These are phyloP conservation scores for Carcina quercana DNA, from an alignment of 2,888 invertebrate genomes.

Conservation along the genomic window DNA sequence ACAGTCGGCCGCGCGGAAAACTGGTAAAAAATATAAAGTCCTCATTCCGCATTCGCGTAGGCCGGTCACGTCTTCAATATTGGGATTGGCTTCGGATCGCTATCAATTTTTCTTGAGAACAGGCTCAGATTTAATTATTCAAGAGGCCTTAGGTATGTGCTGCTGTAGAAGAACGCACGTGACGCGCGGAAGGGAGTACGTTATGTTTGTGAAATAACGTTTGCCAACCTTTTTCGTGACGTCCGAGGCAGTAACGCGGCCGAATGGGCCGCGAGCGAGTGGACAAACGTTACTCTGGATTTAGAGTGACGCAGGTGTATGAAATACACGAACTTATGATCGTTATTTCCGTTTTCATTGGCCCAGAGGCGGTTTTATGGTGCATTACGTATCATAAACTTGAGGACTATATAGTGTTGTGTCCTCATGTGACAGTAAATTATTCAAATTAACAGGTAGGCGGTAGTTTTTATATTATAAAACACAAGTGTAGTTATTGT, in stretches of 20 bases:
- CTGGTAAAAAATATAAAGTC: conserved; percentile 34
- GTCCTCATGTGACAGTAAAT: no score
- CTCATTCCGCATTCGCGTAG: conserved; percentile 18
- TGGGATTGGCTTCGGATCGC: conserved; percentile 56
- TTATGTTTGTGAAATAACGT: conserved; percentile 7
- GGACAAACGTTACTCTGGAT: neutral
- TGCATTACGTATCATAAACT: no score
- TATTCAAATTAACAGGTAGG: no score
- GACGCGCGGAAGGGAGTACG: conserved; percentile 4
- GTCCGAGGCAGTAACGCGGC: conserved; percentile 8
- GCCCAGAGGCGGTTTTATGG: no score
- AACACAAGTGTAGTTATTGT: no score
- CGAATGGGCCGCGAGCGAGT: conserved; percentile 1
- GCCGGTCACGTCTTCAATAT: conserved; percentile 54
- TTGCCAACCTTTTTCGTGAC: conserved; percentile 10
- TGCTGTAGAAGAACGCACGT: conserved; percentile 7
- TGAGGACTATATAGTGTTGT: no score
- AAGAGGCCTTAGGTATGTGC: conserved; percentile 22
- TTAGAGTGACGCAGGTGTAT: neutral
- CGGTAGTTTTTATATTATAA: no score
- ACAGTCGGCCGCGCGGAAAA: conserved; percentile 23
- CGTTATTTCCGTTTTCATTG: no score
- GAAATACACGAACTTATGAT: no score
- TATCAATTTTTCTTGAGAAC: conserved; percentile 58
- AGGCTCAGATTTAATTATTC: conserved; percentile 55